Evolutionary conservation across 2,888 invertebrate species (phyloP), one percentile per base, ranked within the genome.

Genomic region (Tetragonula carbonaria): DNA sequence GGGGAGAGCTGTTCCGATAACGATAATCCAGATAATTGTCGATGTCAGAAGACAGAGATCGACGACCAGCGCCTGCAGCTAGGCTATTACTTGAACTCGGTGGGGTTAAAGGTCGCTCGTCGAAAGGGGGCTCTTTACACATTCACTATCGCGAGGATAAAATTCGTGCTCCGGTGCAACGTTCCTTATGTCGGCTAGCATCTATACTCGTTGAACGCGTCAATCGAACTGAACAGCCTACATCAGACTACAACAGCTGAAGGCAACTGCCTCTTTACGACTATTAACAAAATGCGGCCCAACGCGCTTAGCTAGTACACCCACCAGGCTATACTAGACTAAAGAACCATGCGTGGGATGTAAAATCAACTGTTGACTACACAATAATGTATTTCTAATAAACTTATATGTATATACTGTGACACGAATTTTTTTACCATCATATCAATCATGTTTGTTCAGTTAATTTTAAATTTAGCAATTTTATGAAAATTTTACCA

Each of bases 281-380:
- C 78, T 75, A 80, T 73, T 87, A 77, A 80, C 82, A 80, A 82
- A 82, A 82, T 75, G 70, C 62, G 66, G 74, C 59, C 85, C 73
- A 86, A 80, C 62, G 63, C 62, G 53, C 53, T 74, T 81, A 82
- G 80, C 72, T 77, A 83, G 62, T 45, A 76, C 76, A 50, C 62
- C 33, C 77, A 45, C 23, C 63, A 71, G 53, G 63, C 63, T 21
- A 23, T 55, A 71, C 66, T 85, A 55, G 57, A 62, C 81, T 33
- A 74, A 82, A 87, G 83, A 87, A 78, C 80, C 73, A 88, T 82
- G 91, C 90, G 92, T 91, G 91, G 91, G 91, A 88, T 88, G 88
- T 83, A 82, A 75, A 80, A 82, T 73, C 74, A 78, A 18, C 16
- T 78, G 74, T 16, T 55, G 53, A 75, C 38, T 50, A 45, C 21